Percentiles rank a stretch among this genome's conserved stretches.
Evolutionary conservation across 2,888 invertebrate species (phyloP).

Genomic region (Ditula angustiorana): DNA sequence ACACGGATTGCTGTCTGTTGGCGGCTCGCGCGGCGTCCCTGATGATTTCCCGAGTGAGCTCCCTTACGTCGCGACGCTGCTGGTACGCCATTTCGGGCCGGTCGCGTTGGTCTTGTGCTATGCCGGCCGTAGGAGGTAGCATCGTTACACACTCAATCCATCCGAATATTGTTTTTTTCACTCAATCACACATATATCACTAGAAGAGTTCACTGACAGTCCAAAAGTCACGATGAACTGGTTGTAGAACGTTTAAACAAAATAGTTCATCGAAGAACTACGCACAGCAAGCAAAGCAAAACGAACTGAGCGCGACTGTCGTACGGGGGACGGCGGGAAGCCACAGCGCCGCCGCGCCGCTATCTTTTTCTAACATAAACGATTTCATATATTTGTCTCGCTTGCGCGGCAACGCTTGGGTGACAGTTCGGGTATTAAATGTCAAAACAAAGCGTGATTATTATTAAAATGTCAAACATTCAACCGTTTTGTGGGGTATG

Average conservation of each 20-base stretch:
- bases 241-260: slow-evolving; percentile 53
- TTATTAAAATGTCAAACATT: slow-evolving; percentile 70
- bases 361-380: slow-evolving; percentile 57
- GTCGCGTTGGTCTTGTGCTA: slow-evolving; percentile 78
- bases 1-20: slow-evolving; percentile 75
- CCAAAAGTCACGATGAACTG: slow-evolving; percentile 45
- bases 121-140: slow-evolving; percentile 82
- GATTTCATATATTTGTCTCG: slow-evolving; percentile 54
- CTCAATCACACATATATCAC: slow-evolving; percentile 57
- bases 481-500: slow-evolving; percentile 55
- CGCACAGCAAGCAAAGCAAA: slow-evolving; percentile 64
- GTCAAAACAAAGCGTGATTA: slow-evolving; percentile 81
- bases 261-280: slow-evolving; percentile 63
- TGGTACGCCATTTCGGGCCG: slow-evolving; percentile 82
- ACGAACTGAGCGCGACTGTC: slow-evolving; percentile 77
- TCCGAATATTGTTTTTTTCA: slow-evolving; percentile 63
- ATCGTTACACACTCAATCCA: slow-evolving; percentile 77
- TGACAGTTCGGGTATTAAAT: slow-evolving; percentile 71
- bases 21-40: slow-evolving; percentile 76
- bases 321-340: slow-evolving; percentile 78
- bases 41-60: slow-evolving; percentile 78
- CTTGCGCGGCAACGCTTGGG: slow-evolving; percentile 63
- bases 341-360: slow-evolving; percentile 76
- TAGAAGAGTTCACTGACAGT: slow-evolving; percentile 49
- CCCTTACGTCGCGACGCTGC: slow-evolving; percentile 78